Conservation (phyloP, 2,888 invertebrate species). For the Bugula neritina region DNA sequence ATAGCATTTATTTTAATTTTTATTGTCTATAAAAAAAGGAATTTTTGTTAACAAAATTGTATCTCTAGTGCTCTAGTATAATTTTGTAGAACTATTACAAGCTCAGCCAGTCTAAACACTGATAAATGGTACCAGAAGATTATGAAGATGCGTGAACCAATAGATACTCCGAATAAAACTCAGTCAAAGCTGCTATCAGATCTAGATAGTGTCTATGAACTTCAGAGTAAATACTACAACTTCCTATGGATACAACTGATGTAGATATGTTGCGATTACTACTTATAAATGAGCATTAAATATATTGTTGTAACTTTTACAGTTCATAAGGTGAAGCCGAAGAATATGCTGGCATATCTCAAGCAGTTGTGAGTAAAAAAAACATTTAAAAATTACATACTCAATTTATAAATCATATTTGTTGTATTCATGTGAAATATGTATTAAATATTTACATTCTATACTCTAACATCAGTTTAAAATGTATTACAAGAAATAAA, state of each 20-base stretch:
- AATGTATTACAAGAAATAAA: too few species aligned
- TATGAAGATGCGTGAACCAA: conserved; percentile 47
- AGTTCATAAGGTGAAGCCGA: conserved; percentile 85
- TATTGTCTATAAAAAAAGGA: too few species aligned
- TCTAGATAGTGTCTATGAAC: conserved; percentile 88
- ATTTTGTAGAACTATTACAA: neutral
- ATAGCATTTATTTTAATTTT: too few species aligned
- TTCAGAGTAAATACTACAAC: conserved; percentile 67
- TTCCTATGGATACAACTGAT: too few species aligned
- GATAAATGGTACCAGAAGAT: conserved; percentile 25
- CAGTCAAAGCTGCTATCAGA: conserved; percentile 94
- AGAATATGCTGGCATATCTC: conserved; percentile 77
- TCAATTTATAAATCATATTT: neutral
- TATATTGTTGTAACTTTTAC: conserved; percentile 34
- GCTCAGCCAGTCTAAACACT: neutral
- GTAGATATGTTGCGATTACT: too few species aligned
- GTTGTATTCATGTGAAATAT: neutral
- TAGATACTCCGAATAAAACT: conserved; percentile 89
- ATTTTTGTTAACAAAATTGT: too few species aligned
- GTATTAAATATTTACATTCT: neutral
- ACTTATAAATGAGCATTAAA: too few species aligned
- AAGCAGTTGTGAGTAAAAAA: conserved; percentile 74
- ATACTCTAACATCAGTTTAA: too few species aligned
- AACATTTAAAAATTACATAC: too few species aligned
- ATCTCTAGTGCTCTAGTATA: too few species aligned